These are phyloP conservation scores for Daptonema setosum DNA, from an alignment of 2,888 invertebrate genomes.

Conservation along the genomic window DNA sequence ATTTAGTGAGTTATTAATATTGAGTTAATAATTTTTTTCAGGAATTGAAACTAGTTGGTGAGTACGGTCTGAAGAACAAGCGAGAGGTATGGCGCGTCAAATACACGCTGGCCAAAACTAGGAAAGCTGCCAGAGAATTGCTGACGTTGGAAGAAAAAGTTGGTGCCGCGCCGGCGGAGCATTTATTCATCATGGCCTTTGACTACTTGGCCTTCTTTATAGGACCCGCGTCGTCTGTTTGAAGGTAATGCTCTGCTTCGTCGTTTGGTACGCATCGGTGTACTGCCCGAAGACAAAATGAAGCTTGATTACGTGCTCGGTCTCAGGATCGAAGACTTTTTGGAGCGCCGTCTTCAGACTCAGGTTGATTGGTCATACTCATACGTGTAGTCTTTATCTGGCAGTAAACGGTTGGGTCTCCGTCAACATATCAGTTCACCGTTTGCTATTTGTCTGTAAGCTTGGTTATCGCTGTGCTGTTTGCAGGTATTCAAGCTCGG, in stretches of 20 bases:
- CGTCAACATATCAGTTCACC: no score
- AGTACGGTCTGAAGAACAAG: slow-evolving; percentile 96
- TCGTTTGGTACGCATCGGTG: slow-evolving; percentile 89
- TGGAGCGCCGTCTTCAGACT: slow-evolving; percentile 94
- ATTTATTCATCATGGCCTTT: no score
- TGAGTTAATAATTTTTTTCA: no score
- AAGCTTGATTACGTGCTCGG: slow-evolving; percentile 99
- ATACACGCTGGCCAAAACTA: slow-evolving; percentile 90
- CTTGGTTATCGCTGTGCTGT: no score
- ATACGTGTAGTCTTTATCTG: no score
- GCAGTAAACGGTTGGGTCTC: no score
- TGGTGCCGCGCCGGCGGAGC: no score
- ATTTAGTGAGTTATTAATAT: no score
- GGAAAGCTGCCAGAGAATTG: slow-evolving; percentile 94
- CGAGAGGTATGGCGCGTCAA: slow-evolving; percentile 99
- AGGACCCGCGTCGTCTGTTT: no score
- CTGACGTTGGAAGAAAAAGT: slow-evolving; percentile 96
- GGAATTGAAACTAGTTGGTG: slow-evolving; percentile 94
- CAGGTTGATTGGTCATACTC: no score
- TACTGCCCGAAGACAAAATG: slow-evolving; percentile 89
- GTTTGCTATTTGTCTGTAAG: no score
- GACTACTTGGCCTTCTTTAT: no score
- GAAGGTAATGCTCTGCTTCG: slow-evolving; percentile 91
- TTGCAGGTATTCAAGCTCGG: slow-evolving; percentile 85
- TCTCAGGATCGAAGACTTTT: slow-evolving; percentile 94